Percentiles rank a stretch among this genome's conserved stretches.
Conservation (phyloP, 2,113 vertebrate genomes). For the Mugil cephalus region DNA sequence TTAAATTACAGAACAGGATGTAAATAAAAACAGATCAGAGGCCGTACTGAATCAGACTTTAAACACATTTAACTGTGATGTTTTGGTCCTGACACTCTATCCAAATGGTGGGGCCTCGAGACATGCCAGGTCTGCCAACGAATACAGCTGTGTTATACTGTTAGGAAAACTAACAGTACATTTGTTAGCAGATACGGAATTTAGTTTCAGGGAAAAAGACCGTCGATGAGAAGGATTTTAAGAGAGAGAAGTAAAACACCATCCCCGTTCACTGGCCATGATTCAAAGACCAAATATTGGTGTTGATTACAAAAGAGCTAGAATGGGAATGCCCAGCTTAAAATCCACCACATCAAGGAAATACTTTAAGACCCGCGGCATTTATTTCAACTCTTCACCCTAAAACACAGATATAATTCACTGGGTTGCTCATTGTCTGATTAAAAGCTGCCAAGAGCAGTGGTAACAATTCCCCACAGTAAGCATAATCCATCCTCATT, state of each 20-base stretch:
- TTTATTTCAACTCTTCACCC: slow-evolving; percentile 46
- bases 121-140: not conserved
- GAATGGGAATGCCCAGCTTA: slow-evolving; percentile 45
- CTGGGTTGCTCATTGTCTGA: slow-evolving; percentile 54
- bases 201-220: slow-evolving; percentile 8
- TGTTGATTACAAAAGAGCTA: slow-evolving; percentile 45
- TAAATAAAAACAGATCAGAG: not conserved
- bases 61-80: too few relatives aligned
- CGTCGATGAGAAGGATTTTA: slow-evolving; percentile 20
- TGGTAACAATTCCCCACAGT: slow-evolving; percentile 58
- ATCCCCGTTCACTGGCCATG: slow-evolving; percentile 19
- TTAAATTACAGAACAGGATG: not conserved
- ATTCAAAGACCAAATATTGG: slow-evolving; percentile 34
- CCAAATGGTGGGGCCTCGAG: too few relatives aligned
- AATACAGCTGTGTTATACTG: not conserved
- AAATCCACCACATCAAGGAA: slow-evolving; percentile 55
- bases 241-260: slow-evolving; percentile 13
- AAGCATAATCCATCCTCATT: slow-evolving; percentile 78
- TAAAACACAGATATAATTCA: slow-evolving; percentile 52
- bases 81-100: not conserved
- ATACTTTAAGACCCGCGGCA: slow-evolving; percentile 59
- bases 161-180: too few relatives aligned
- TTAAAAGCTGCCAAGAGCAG: slow-evolving; percentile 58
- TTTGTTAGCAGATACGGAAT: slow-evolving; percentile 21
- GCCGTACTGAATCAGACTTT: not conserved